Percentiles rank a stretch among this genome's conserved stretches.
phyloP scores from a whole-genome alignment of 2,888 invertebrate species.

The Muscina levida region DNA sequence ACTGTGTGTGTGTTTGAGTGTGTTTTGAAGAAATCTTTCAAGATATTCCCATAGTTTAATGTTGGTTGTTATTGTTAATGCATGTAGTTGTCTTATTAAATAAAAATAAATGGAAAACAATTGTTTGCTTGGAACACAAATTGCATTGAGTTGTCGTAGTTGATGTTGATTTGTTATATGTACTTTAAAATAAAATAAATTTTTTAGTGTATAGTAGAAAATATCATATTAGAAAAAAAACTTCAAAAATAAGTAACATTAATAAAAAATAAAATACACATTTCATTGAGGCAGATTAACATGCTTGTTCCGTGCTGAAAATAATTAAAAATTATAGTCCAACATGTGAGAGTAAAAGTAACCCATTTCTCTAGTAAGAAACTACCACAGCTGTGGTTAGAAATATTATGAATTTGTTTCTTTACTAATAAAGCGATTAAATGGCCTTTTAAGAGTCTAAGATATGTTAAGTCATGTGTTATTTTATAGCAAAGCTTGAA shows the following conservation, averaged over 20 bases:
- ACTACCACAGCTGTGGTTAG: too few species aligned
- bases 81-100: conserved; percentile 14
- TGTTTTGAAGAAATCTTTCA: conserved; percentile 17
- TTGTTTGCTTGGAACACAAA: conserved; percentile 61
- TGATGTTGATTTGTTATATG: conserved; percentile 32
- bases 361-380: too few species aligned
- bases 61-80: conserved; percentile 6
- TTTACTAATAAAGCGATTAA: too few species aligned
- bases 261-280: not conserved
- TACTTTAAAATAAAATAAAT: not conserved
- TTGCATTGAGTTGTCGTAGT: conserved; percentile 58
- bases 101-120: conserved; percentile 61
- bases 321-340: too few species aligned
- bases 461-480: too few species aligned
- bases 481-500: too few species aligned
- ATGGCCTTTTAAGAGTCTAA: too few species aligned
- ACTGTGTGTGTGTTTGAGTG: conserved; percentile 14
- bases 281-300: not conserved
- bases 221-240: conserved; percentile 11
- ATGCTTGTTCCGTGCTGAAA: too few species aligned
- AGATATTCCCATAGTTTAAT: conserved; percentile 34
- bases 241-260: conserved; percentile 10
- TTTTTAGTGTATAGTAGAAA: conserved; percentile 16
- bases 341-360: too few species aligned
- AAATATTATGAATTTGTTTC: too few species aligned